Conservation (phyloP, 2,797 vertebrate species). For the Lates japonicus region DNA sequence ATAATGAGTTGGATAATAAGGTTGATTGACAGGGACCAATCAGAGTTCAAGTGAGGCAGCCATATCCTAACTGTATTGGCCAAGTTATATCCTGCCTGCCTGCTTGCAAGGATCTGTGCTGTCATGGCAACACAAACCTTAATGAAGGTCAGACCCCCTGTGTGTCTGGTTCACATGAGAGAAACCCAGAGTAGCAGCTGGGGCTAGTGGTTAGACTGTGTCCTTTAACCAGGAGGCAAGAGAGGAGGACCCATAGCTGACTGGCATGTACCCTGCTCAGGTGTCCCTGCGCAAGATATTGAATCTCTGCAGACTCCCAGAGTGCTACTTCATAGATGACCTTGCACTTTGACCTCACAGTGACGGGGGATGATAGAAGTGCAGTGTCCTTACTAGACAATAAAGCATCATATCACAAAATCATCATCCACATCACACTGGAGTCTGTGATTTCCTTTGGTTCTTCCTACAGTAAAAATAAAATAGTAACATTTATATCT, state of each 20-base stretch:
- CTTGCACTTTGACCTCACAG: constrained; percentile 2
- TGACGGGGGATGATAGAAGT: not conserved
- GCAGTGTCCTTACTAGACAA: not conserved
- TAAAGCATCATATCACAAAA: not conserved
- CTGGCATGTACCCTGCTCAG: constrained; percentile 30
- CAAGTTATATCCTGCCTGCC: not conserved
- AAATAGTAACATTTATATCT: not conserved
- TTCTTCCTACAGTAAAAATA: not conserved
- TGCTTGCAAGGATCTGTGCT: constrained; percentile 31
- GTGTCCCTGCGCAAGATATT: constrained; percentile 22
- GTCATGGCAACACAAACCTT: constrained; percentile 30
- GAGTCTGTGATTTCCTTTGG: not conserved
- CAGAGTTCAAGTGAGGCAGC: constrained; percentile 22
- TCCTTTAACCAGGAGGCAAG: constrained; percentile 43
- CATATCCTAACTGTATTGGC: constrained; percentile 14
- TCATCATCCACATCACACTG: not conserved
- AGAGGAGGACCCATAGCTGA: constrained; percentile 25
- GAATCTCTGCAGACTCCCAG: constrained; percentile 1
- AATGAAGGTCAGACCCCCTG: constrained; percentile 18
- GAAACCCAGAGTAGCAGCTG: too few species aligned
- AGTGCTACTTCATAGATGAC: constrained; percentile 2
- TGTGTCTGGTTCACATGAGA: constrained; percentile 30
- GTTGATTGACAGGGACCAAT: constrained; percentile 54
- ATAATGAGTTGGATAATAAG: constrained; percentile 67
- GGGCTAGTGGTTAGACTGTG: too few species aligned